Percentiles rank a stretch among this genome's conserved stretches.
Conservation (phyloP, 2,797 vertebrate genomes). For the Intellagama lesueurii region DNA sequence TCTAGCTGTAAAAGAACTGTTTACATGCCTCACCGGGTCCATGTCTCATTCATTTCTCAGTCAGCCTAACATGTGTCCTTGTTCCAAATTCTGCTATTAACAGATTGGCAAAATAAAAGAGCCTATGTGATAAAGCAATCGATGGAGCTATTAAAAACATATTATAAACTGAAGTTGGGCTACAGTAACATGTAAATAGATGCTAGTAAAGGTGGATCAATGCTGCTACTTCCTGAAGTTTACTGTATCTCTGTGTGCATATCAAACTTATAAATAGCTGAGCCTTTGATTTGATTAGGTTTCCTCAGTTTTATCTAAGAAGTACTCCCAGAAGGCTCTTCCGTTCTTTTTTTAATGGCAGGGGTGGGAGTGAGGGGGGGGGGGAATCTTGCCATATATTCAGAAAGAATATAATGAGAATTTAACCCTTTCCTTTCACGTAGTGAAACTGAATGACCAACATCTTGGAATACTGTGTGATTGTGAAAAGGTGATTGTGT, state of each 20-base stretch:
- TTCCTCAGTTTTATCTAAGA: constrained; percentile 5
- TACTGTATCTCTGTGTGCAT: constrained; percentile 8
- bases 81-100: constrained; percentile 17
- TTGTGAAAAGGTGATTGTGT: no score
- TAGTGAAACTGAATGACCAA: no score
- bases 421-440: background rate
- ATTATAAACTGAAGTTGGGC: background rate
- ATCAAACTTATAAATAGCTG: background rate
- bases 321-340: background rate
- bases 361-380: background rate
- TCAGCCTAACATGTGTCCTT: constrained; percentile 9
- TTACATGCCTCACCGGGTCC: constrained; percentile 27
- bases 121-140: constrained; percentile 4
- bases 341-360: background rate
- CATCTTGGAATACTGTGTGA: no score
- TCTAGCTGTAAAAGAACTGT: background rate
- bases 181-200: background rate
- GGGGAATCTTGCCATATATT: background rate
- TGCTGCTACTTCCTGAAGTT: constrained; percentile 7
- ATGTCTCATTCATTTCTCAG: constrained; percentile 25
- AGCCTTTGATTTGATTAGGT: constrained; percentile 22
- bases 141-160: background rate
- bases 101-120: background rate
- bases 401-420: background rate
- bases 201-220: background rate